Evolutionary conservation across 1,140 invertebrate species (phyloP), one percentile per base, ranked within the genome.

Genomic region (Luehdorfia chinensis): DNA sequence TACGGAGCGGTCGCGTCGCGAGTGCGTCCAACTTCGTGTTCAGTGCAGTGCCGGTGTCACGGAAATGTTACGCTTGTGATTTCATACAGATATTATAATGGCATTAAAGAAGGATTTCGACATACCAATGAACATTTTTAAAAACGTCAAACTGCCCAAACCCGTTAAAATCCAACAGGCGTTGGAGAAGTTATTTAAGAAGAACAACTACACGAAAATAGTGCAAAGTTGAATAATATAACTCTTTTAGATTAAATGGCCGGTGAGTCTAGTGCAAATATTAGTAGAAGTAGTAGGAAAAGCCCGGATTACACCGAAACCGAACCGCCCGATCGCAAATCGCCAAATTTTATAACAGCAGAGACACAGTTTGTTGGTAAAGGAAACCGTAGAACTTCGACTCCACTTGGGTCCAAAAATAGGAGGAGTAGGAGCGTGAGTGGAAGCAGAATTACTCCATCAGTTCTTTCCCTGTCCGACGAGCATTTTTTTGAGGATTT

Each of bases 401-500:
- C 59, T 14, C 58, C 66, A 4, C 56, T 50, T 30, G 12, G 30
- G 12, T 11, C 30, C 6, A 75, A 53, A 39, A 56, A 75, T 13
- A 67, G 66, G 16, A 59, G 79, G 11, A 84, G 76, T 31, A 61
- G 81, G 6, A 76, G 71, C 37, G 65, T 69, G 18, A 80, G 77
- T 47, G 72, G 66, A 0, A 77, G 33, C 2, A 69, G 77, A 13
- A 59, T 78, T 44, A 56, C 71, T 19, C 63, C 83, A 15, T 28
- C 39, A 11, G 56, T 51, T 16, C 52, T 76, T 13, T 83, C 66
- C 52, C 48, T 87, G 4, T 76, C 83, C 4, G 71, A 87, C 57
- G 69, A 90, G 75, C 84, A 68, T 84, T 79, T 90, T 87, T 64
- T 87, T 75, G 62, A 89, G 75, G 76, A 90, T 52, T 75, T 88